Conservation (phyloP, 2,888 invertebrate genomes). For the Tetropium fuscum region DNA sequence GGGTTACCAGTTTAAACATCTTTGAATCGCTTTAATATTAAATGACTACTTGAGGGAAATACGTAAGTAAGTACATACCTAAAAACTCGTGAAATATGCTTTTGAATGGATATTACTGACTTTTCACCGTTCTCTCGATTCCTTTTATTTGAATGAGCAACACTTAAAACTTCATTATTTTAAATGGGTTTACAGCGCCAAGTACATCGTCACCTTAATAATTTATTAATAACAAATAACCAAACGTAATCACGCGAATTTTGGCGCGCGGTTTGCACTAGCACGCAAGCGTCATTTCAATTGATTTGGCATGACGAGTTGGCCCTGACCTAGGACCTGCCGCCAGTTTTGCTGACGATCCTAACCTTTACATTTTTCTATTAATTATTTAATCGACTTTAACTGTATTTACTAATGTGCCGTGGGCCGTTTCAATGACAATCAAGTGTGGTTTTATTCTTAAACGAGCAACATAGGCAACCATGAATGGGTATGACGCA, state of each 20-base stretch:
- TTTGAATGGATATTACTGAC: too few relatives aligned
- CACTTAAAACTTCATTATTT: too few relatives aligned
- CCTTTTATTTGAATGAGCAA: too few relatives aligned
- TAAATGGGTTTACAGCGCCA: not conserved
- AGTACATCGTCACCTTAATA: not conserved
- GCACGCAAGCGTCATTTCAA: slow-evolving; percentile 34
- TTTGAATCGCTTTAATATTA: too few relatives aligned
- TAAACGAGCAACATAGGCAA: slow-evolving; percentile 16
- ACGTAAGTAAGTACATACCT: too few relatives aligned
- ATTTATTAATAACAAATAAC: too few relatives aligned
- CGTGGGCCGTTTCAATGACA: not conserved
- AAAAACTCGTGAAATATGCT: too few relatives aligned
- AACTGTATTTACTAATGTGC: not conserved
- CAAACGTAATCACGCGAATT: too few relatives aligned
- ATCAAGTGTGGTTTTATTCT: slow-evolving; percentile 8
- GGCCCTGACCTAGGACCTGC: slow-evolving; percentile 37
- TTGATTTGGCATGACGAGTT: slow-evolving; percentile 28
- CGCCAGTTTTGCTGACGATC: slow-evolving; percentile 31
- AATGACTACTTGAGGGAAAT: too few relatives aligned
- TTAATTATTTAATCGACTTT: slow-evolving; percentile 14
- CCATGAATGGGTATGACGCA: slow-evolving; percentile 31
- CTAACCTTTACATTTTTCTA: slow-evolving; percentile 35
- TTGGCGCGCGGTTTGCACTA: too few relatives aligned
- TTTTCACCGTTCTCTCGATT: too few relatives aligned
- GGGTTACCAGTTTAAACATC: too few relatives aligned